Evolutionary conservation across 53 echinoderm and acorn worm genomes (phyloP).

Genomic region (Mesocentrotus franciscanus): DNA sequence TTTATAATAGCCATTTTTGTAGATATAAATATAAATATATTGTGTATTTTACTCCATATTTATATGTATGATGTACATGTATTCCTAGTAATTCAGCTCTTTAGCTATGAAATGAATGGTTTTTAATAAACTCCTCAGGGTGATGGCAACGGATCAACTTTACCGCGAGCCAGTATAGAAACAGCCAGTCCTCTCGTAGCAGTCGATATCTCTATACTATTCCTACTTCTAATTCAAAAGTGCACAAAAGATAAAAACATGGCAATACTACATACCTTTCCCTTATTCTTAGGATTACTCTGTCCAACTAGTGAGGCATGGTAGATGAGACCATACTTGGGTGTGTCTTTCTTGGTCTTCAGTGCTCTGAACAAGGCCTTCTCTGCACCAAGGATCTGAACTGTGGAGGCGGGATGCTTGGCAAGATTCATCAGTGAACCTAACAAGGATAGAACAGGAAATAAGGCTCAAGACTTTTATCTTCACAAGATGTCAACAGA

Average conservation of each 20-base stretch:
- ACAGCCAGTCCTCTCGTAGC: no score
- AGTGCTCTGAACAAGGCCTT: slow-evolving; percentile 97
- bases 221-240: no score
- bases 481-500: background rate
- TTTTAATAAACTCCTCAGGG: no score
- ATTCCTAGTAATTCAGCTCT: no score
- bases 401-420: slow-evolving; percentile 98
- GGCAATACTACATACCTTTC: slow-evolving; percentile 78
- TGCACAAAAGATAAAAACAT: background rate
- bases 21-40: no score
- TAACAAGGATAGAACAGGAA: slow-evolving; percentile 23
- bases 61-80: no score
- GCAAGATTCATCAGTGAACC: slow-evolving; percentile 98
- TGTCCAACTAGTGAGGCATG: slow-evolving; percentile 97
- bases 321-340: slow-evolving; percentile 98
- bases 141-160: no score
- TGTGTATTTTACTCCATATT: no score
- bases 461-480: background rate
- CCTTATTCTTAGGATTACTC: slow-evolving; percentile 91
- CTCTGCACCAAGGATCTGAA: slow-evolving; percentile 98
- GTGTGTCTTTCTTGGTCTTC: slow-evolving; percentile 97
- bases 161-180: no score
- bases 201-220: no score
- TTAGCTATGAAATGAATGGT: no score
- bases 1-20: no score